Base-by-base conservation (phyloP, 2,888 invertebrate species). In the Palloptera scutellata region DNA sequence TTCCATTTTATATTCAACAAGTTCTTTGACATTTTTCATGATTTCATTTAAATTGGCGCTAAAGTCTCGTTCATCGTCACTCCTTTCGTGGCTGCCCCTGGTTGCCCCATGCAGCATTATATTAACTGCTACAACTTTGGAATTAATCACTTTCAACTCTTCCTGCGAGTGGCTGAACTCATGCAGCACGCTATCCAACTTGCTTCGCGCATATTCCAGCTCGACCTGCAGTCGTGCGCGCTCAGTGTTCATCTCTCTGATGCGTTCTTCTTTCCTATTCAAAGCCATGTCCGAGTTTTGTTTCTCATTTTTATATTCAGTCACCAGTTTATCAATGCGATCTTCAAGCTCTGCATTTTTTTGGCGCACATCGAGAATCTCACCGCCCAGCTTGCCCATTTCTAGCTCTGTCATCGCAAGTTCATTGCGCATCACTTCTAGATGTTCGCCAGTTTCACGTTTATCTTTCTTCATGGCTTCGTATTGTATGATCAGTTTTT, bases 341-440 rank as follows among this genome's bases (percentile, higher is more conserved):
- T 43, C 6, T 60, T 76, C 74, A 1, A 78, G 66, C 1, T 20
- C n/a, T 1, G 20, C 40, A 60, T 76, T 78, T 12, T 62, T 69
- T 13, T 45, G 53, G 19, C 55, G 61, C 12, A 73, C 67, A 1
- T 72, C 67, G 0, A 42, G 17, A 10, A 77, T 69, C 68, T 76
- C 67, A 2, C 13, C 8, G 11, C 69, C 72, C 3, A 79, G 40
- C 4, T 70, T 63, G 1, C 2, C 0, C 13, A 77, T 63, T 66
- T 77, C 64, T 17, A 66, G 19, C 65, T 78, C 72, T 30, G 76
- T 76, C 9, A 69, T 55, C 0, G 60, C 53, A 9, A 76, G 48
- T 9, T 69, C 64, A 19, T 69, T 69, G 52, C 71, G 70, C 70
- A 74, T 72, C 1, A 66, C 64, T 13, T 61, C 61, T 40, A 76